Conservation (phyloP, 2,888 invertebrate genomes). For the Ophioninae sp. region DNA sequence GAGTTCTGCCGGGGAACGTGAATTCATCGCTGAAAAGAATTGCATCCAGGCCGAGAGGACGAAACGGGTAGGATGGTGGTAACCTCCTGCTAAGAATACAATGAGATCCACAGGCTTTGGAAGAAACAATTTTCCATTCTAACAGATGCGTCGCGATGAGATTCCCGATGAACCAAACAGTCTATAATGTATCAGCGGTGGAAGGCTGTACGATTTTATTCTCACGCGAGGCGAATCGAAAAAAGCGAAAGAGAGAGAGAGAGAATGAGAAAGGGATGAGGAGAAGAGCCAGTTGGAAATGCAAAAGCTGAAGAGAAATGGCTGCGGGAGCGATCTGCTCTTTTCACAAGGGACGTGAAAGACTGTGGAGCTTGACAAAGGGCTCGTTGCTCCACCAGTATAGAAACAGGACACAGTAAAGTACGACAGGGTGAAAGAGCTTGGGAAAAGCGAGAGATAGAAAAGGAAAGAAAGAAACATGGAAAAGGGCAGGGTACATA, state of each 20-base stretch:
- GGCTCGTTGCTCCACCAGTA: conserved; percentile 24
- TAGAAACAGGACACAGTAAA: conserved; percentile 40
- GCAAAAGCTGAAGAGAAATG: conserved; percentile 25
- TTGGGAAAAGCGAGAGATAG: conserved; percentile 17
- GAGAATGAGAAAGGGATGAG: neutral
- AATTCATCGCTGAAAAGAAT: neutral
- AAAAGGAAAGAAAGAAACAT: neutral
- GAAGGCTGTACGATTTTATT: conserved; percentile 1
- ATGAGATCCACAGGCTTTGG: conserved; percentile 20
- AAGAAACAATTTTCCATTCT: conserved; percentile 20
- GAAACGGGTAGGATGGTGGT: neutral
- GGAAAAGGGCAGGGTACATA: neutral
- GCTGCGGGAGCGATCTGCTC: conserved; percentile 5
- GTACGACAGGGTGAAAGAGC: conserved; percentile 40
- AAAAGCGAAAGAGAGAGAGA: conserved; percentile 2
- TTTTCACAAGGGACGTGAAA: conserved; percentile 42
- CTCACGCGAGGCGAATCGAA: conserved; percentile 1
- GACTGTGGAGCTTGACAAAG: conserved; percentile 46
- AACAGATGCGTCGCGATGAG: conserved; percentile 32
- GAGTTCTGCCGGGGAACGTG: neutral
- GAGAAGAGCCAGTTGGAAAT: neutral
- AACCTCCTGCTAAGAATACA: neutral
- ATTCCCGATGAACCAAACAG: neutral
- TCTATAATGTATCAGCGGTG: conserved; percentile 33
- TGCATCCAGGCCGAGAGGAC: neutral